phyloP scores from a whole-genome alignment of 1,140 invertebrate species.

The Trichonephila clavipes region DNA sequence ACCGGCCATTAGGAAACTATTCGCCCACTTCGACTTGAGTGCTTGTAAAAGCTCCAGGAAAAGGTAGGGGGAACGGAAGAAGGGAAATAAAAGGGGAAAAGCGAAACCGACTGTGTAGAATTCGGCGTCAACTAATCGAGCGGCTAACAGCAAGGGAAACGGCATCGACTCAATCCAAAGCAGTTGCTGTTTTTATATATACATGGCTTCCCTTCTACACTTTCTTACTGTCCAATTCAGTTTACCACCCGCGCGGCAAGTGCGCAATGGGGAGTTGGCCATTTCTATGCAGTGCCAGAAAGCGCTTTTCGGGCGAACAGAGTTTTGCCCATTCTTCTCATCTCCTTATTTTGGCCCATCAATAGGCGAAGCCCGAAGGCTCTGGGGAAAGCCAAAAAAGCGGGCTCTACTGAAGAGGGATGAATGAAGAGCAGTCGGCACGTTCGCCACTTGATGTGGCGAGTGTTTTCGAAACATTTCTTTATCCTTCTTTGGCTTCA shows the following conservation, averaged over 20 bases:
- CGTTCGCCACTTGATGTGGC: conserved; percentile 66
- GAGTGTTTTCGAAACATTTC: conserved; percentile 69
- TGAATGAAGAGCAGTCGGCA: conserved; percentile 38
- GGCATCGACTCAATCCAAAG: conserved; percentile 54
- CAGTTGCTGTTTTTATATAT: conserved; percentile 51
- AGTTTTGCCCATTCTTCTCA: conserved; percentile 43
- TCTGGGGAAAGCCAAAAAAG: background rate
- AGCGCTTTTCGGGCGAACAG: background rate
- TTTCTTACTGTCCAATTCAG: conserved; percentile 73
- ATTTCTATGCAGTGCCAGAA: conserved; percentile 64
- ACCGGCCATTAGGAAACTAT: conserved; percentile 73
- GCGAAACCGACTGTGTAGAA: background rate
- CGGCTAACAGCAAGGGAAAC: conserved; percentile 56
- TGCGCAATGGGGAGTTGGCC: conserved; percentile 62
- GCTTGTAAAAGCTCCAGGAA: conserved; percentile 67
- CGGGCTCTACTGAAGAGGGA: background rate
- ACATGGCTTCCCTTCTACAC: conserved; percentile 33
- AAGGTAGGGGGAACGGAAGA: background rate
- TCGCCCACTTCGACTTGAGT: conserved; percentile 72
- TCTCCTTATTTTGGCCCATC: conserved; percentile 67
- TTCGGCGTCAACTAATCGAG: conserved; percentile 64
- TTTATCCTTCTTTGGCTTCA: conserved; percentile 54
- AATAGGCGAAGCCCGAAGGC: conserved; percentile 49
- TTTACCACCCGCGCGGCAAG: conserved; percentile 64
- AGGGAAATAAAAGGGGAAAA: conserved; percentile 9